Conservation (phyloP, 2,113 vertebrate genomes). For the Caranx melampygus region DNA sequence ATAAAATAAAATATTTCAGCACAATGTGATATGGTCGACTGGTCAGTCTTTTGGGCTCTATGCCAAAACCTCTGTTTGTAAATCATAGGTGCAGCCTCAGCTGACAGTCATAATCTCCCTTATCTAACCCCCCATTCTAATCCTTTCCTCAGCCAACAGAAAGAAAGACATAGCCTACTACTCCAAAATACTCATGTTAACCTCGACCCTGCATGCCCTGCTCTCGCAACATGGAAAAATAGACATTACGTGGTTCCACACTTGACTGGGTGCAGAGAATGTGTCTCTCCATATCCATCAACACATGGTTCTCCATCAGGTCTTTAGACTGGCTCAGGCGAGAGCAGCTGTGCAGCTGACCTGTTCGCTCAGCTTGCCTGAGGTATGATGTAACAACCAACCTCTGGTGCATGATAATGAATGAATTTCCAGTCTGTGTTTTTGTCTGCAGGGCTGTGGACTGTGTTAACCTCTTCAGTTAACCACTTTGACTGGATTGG, state of each 20-base stretch:
- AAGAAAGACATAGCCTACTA: slow-evolving; percentile 17
- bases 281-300: slow-evolving; percentile 59
- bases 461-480: slow-evolving; percentile 40
- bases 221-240: slow-evolving; percentile 29
- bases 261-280: slow-evolving; percentile 43
- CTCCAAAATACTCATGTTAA: slow-evolving; percentile 22
- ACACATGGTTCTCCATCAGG: slow-evolving; percentile 65
- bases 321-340: slow-evolving; percentile 39
- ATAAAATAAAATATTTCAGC: background rate
- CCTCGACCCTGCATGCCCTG: slow-evolving; percentile 4
- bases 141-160: slow-evolving; percentile 39
- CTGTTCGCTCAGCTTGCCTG: slow-evolving; percentile 51
- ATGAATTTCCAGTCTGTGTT: slow-evolving; percentile 67
- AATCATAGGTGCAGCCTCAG: slow-evolving; percentile 17
- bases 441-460: slow-evolving; percentile 47
- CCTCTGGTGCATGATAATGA: slow-evolving; percentile 72
- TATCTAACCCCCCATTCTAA: slow-evolving; percentile 49
- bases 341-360: slow-evolving; percentile 70
- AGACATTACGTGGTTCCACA: slow-evolving; percentile 23
- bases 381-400: slow-evolving; percentile 70
- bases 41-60: slow-evolving; percentile 16
- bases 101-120: slow-evolving; percentile 42
- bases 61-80: slow-evolving; percentile 24
- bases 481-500: slow-evolving; percentile 6
- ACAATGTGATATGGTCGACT: slow-evolving; percentile 9